Evolutionary conservation across 2,113 vertebrate species (phyloP).

Genomic region (Pollachius pollachius): DNA sequence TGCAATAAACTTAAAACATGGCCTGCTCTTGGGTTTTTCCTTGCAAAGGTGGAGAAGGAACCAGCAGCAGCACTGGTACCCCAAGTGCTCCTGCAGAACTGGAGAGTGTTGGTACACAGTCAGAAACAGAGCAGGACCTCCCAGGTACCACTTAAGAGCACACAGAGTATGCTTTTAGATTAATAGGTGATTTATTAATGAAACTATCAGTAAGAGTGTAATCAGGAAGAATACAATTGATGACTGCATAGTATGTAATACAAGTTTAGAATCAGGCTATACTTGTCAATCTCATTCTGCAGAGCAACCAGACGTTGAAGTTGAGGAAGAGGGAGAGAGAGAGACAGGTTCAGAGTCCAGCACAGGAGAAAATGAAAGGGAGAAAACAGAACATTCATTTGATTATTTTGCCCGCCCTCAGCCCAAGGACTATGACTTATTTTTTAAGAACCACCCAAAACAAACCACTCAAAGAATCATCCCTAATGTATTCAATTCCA

Average conservation of each 20-base stretch:
- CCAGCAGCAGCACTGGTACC: neutral
- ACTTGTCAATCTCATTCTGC: too few species aligned
- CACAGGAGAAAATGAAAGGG: too few species aligned
- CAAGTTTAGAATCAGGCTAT: too few species aligned
- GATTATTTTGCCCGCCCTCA: slow-evolving; percentile 28
- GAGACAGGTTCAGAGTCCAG: too few species aligned
- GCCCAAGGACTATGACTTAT: slow-evolving; percentile 5
- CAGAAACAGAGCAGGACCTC: neutral
- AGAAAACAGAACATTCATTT: neutral
- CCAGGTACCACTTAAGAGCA: neutral
- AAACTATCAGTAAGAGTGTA: neutral
- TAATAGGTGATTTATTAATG: neutral
- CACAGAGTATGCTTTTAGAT: neutral
- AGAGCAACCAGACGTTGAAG: neutral
- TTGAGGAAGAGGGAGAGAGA: too few species aligned
- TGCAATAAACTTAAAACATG: neutral
- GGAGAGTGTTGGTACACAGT: neutral
- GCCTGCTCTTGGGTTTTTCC: neutral
- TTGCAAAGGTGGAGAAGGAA: slow-evolving; percentile 2
- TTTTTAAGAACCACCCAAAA: slow-evolving; percentile 22
- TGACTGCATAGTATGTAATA: too few species aligned
- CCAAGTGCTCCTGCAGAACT: slow-evolving; percentile 1
- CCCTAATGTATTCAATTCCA: slow-evolving; percentile 24
- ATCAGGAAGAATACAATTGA: too few species aligned
- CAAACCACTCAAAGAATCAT: slow-evolving; percentile 12